phyloP scores from a whole-genome alignment of 2,797 vertebrate species.

The Austrolebias charrua region DNA sequence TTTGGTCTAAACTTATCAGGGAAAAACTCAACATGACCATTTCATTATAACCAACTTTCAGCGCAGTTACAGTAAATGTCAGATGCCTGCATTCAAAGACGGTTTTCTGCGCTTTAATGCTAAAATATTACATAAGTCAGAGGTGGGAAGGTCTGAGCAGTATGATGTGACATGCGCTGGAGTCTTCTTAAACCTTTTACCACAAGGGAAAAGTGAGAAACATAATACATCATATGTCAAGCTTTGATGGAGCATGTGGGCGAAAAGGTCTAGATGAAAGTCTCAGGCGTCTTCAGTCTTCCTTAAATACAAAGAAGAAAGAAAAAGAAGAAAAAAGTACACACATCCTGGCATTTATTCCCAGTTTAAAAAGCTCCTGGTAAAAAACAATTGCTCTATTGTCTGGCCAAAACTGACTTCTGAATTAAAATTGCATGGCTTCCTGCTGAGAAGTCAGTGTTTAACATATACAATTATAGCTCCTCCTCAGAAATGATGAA shows the following conservation, averaged over 20 bases:
- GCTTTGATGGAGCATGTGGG: slow-evolving; percentile 49
- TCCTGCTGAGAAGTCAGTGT: slow-evolving; percentile 64
- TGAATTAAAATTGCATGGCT: slow-evolving; percentile 65
- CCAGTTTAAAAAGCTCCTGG: slow-evolving; percentile 59
- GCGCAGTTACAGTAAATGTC: slow-evolving; percentile 12
- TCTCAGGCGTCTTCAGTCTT: slow-evolving; percentile 55
- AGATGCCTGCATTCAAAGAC: slow-evolving; percentile 6
- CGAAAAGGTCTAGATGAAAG: slow-evolving; percentile 60
- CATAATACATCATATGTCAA: slow-evolving; percentile 52
- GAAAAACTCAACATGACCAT: slow-evolving; percentile 39
- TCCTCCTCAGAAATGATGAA: slow-evolving; percentile 35
- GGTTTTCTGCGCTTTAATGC: slow-evolving; percentile 7
- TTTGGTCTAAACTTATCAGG: slow-evolving; percentile 32
- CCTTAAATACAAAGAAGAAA: slow-evolving; percentile 59
- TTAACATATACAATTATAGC: slow-evolving; percentile 28
- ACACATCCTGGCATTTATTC: slow-evolving; percentile 75
- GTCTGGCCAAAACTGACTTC: slow-evolving; percentile 56
- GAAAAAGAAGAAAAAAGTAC: slow-evolving; percentile 23
- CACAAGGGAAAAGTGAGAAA: slow-evolving; percentile 48
- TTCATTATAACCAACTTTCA: slow-evolving; percentile 56
- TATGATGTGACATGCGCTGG: slow-evolving; percentile 29
- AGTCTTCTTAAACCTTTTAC: slow-evolving; percentile 49
- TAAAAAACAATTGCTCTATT: slow-evolving; percentile 76
- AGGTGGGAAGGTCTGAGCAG: slow-evolving; percentile 30
- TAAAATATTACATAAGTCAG: slow-evolving; percentile 22